Conservation (phyloP, 2,113 vertebrate genomes). For the Poicephalus meyeri region DNA sequence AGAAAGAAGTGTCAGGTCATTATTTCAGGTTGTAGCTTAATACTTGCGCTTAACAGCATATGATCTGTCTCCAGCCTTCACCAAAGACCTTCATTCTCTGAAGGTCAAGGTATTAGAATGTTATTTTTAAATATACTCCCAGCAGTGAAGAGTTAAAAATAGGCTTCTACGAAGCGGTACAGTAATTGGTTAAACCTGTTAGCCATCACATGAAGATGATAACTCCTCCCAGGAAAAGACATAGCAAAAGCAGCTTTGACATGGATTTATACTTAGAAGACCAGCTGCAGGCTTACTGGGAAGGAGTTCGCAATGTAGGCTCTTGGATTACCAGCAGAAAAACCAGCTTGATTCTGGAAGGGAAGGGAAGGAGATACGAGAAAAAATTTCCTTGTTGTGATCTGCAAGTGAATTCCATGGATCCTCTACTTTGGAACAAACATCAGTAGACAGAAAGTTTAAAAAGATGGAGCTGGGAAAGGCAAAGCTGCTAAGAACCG, state of each 20-base stretch:
- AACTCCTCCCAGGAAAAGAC: conserved; percentile 66
- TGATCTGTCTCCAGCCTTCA: neutral
- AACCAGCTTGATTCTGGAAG: neutral
- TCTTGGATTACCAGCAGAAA: conserved; percentile 17
- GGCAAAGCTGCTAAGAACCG: conserved; percentile 88
- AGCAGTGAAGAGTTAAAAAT: conserved; percentile 63
- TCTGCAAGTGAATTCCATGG: conserved; percentile 11
- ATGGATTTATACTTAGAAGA: conserved; percentile 60
- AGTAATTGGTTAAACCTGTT: conserved; percentile 73
- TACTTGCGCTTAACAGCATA: neutral
- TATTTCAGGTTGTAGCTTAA: conserved; percentile 46
- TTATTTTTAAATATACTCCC: conserved; percentile 68
- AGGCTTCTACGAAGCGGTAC: conserved; percentile 52
- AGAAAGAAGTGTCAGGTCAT: conserved; percentile 35
- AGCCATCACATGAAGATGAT: conserved; percentile 63
- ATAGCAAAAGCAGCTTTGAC: conserved; percentile 59
- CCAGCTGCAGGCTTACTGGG: conserved; percentile 12
- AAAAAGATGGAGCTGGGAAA: conserved; percentile 91
- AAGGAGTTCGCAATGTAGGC: neutral
- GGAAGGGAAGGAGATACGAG: neutral
- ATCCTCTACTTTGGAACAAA: neutral
- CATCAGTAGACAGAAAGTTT: neutral
- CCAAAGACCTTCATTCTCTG: conserved; percentile 24
- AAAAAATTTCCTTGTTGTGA: neutral
- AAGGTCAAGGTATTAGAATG: conserved; percentile 64